phyloP scores from a whole-genome alignment of 2,888 invertebrate genomes.

The Chrysolina americana region DNA sequence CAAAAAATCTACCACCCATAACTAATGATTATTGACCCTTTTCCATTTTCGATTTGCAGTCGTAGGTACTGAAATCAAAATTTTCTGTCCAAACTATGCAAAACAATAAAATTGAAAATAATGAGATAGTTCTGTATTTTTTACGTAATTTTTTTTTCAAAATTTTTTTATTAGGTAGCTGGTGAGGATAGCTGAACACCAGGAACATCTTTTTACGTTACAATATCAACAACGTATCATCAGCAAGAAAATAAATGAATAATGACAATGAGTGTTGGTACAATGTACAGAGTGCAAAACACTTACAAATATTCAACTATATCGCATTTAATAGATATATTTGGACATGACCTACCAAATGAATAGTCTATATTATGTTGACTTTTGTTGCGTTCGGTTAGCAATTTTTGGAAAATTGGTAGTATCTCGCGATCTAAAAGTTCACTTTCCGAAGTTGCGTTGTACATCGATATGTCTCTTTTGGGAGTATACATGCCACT shows the following conservation, averaged over 20 bases:
- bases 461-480: conserved; percentile 72
- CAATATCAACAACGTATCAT: neutral
- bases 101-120: too few species aligned
- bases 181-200: neutral
- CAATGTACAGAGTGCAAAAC: conserved; percentile 19
- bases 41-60: too few species aligned
- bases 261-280: conserved; percentile 4
- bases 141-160: too few species aligned
- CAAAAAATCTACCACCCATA: too few species aligned
- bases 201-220: neutral
- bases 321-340: conserved; percentile 96
- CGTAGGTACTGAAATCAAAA: too few species aligned
- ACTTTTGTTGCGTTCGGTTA: conserved; percentile 83
- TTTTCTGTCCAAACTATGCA: too few species aligned
- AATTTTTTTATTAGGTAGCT: too few species aligned
- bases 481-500: conserved; percentile 54
- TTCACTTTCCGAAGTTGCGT: conserved; percentile 88
- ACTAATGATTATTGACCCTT: too few species aligned
- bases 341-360: conserved; percentile 91
- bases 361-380: conserved; percentile 79
- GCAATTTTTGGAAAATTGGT: conserved; percentile 93
- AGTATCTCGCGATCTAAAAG: conserved; percentile 86
- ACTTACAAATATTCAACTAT: conserved; percentile 92
- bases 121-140: too few species aligned
- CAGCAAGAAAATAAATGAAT: neutral